Evolutionary conservation across 2,888 invertebrate species (phyloP).

Genomic region (Amiota mariae): DNA sequence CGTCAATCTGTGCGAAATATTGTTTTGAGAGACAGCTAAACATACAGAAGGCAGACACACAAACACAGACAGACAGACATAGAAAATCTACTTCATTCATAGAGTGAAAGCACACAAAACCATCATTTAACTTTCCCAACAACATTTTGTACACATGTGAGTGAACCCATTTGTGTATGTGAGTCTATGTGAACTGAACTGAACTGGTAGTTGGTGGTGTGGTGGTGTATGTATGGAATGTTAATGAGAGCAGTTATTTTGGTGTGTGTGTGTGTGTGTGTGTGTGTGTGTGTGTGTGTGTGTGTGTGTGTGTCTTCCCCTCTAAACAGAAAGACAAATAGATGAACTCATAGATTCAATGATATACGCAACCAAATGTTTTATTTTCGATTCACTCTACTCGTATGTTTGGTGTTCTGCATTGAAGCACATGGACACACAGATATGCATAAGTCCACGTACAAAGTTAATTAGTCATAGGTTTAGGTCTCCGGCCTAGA

Average conservation of each 20-base stretch:
- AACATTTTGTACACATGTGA: not conserved
- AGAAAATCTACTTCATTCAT: not conserved
- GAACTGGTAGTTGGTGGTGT: conserved; percentile 25
- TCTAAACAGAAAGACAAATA: too few species aligned
- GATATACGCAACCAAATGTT: too few species aligned
- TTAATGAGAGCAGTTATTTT: conserved; percentile 50
- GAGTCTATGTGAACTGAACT: not conserved
- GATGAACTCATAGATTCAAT: too few species aligned
- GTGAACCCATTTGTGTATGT: not conserved
- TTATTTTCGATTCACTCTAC: too few species aligned
- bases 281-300: too few species aligned
- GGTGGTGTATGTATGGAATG: conserved; percentile 50
- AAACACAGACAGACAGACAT: too few species aligned
- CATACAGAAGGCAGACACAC: not conserved
- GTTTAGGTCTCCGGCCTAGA: not conserved
- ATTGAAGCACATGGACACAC: not conserved
- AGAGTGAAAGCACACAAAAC: not conserved
- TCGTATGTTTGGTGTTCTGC: too few species aligned
- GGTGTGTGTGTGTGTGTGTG: not conserved
- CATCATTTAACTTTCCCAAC: conserved; percentile 2
- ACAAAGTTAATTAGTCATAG: conserved; percentile 28
- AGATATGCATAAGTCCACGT: not conserved
- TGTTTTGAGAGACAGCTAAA: not conserved
- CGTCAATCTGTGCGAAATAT: conserved; percentile 56
- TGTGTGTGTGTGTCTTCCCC: not conserved